Conservation (phyloP, 2,113 vertebrate species). For the Rhea americana region DNA sequence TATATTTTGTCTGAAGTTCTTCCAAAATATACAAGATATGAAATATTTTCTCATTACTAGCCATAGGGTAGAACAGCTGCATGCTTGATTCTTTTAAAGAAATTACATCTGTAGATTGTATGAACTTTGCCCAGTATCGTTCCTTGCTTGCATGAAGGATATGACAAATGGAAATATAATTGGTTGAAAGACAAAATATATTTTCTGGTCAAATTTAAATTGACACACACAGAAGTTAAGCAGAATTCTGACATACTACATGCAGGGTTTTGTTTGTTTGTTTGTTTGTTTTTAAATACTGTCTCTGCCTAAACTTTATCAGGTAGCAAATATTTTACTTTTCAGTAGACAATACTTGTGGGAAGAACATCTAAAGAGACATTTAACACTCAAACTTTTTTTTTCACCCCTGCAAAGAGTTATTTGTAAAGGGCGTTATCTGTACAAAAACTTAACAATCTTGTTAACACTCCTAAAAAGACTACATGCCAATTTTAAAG, state of each 20-base stretch:
- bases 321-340: background rate
- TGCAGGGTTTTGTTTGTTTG: background rate
- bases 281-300: background rate
- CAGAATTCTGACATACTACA: background rate
- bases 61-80: background rate
- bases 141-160: background rate
- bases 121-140: background rate
- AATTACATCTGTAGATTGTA: background rate
- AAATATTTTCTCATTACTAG: background rate
- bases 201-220: background rate
- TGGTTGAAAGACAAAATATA: background rate
- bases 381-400: background rate
- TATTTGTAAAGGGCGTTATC: background rate
- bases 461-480: background rate
- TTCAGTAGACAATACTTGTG: background rate
- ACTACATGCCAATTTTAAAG: constrained; percentile 20
- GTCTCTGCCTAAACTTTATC: background rate
- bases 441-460: background rate
- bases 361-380: background rate
- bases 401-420: background rate
- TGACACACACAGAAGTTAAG: background rate
- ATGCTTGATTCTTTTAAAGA: background rate
- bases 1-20: background rate
- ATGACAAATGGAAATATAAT: constrained; percentile 30
- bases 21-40: fast-evolving